Evolutionary conservation across 2,113 vertebrate genomes (phyloP), one percentile per base, ranked within the genome.

Genomic region (Tragulus kanchil): DNA sequence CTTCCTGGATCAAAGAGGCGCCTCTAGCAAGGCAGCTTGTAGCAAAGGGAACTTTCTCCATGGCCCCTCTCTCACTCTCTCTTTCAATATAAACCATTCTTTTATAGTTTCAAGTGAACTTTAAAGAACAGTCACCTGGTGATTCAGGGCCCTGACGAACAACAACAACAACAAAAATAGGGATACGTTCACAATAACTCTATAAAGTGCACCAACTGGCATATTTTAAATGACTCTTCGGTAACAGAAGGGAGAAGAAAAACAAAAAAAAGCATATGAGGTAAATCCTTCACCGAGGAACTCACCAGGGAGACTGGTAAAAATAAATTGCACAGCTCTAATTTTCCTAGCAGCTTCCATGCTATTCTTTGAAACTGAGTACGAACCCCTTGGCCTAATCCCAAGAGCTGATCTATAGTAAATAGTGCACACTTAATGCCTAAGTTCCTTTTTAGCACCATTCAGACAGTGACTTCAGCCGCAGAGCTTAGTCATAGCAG

Each of bases 401-500:
- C 99, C 99, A 99, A 98, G 98, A 98, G 99, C 98, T 96, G 98
- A 99, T 99, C 98, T 99, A 98, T 99, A 99, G 99, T 99, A 99
- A 99, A 99, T 98, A 99, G 98, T 98, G 98, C 98, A 98, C 98
- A 98, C 98, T 99, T 99, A 99, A 98, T 99, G 99, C 98, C 98
- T 98, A 99, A 99, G 99, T 99, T 99, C 99, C 99, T 99, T 99
- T 99, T 99, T 99, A 99, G 99, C 98, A 97, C 98, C 98, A 98
- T 98, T 99, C 98, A 99, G 98, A 98, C 99, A 99, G 98, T 99
- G 98, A 99, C 99, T 99, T 99, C 99, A 99, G 99, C 99, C 98
- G 98, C 99, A 98, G 99, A 99, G 99, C 99, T 99, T 99, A 99
- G 99, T 99, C 99, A 99, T 99, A 99, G 99, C 99, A 99, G 99